A percentile compares a stretch with the other conserved stretches of the same genome.
These are phyloP conservation scores for Dipus sagitta DNA, from an alignment of 2,797 vertebrate species.

Conservation along the genomic window DNA sequence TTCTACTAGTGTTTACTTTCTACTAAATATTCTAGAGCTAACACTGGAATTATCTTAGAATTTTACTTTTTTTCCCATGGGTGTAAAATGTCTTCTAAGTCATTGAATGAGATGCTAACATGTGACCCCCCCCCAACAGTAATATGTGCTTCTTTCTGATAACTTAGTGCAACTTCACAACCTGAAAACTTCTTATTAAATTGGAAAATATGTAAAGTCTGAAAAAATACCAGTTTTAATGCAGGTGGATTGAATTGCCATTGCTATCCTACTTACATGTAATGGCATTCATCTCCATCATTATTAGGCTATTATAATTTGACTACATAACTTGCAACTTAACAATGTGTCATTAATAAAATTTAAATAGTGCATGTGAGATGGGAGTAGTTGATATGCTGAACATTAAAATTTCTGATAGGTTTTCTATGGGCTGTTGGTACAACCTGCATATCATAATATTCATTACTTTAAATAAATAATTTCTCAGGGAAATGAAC, in stretches of 20 bases:
- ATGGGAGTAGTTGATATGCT: neutral
- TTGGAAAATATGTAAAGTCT: conserved; percentile 74
- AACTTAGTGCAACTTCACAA: conserved; percentile 79
- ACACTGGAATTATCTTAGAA: neutral
- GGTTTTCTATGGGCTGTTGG: conserved; percentile 66
- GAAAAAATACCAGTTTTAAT: conserved; percentile 72
- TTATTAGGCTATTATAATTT: conserved; percentile 82
- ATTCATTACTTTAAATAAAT: conserved; percentile 50
- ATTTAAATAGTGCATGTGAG: conserved; percentile 3
- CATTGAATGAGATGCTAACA: neutral
- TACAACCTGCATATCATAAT: conserved; percentile 73
- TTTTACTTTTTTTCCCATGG: neutral
- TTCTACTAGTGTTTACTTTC: neutral
- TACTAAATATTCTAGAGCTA: neutral
- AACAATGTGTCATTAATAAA: conserved; percentile 40
- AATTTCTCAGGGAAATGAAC: neutral
- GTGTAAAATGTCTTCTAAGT: neutral
- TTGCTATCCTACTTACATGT: conserved; percentile 83
- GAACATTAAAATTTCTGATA: conserved; percentile 29
- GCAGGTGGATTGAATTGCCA: conserved; percentile 81
- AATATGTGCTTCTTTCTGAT: conserved; percentile 79
- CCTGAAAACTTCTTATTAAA: conserved; percentile 33
- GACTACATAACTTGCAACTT: conserved; percentile 81
- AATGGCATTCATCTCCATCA: conserved; percentile 72
- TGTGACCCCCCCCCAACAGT: conserved; percentile 44